Evolutionary conservation across 2,888 invertebrate species (phyloP).

Genomic region (Nephrocerus scutellatus): DNA sequence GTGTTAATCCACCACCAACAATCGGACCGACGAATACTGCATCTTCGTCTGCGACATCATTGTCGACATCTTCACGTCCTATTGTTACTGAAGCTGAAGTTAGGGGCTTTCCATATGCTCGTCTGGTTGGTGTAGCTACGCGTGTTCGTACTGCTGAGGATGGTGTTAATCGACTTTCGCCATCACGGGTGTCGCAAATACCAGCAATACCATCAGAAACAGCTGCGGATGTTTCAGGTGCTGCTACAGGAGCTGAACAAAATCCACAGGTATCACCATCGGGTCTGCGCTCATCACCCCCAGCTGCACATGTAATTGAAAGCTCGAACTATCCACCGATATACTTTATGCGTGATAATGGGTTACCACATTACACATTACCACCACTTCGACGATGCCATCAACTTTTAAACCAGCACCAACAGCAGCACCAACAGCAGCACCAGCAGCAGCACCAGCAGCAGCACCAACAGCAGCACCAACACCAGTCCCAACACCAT

Average conservation of each 20-base stretch:
- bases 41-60: too few relatives aligned
- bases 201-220: constrained; percentile 14
- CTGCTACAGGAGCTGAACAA: too few relatives aligned
- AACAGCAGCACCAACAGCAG: constrained; percentile 19
- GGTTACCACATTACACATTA: too few relatives aligned
- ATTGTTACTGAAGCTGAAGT: constrained; percentile 6
- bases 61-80: constrained; percentile 11
- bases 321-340: constrained; percentile 18
- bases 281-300: constrained; percentile 44
- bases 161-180: too few relatives aligned
- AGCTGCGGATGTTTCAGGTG: too few relatives aligned
- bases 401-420: background rate
- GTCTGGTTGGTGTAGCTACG: background rate
- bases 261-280: constrained; percentile 19
- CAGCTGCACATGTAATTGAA: constrained; percentile 25
- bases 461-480: constrained; percentile 23
- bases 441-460: constrained; percentile 28
- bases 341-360: constrained; percentile 17
- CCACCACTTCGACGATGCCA: too few relatives aligned
- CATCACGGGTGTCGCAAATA: constrained; percentile 9
- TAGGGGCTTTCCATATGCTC: constrained; percentile 1
- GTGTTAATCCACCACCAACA: too few relatives aligned
- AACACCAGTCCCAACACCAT: constrained; percentile 17
- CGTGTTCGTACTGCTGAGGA: constrained; percentile 3
- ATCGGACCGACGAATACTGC: too few relatives aligned